Base-by-base conservation (phyloP, 92 coral and sea anemone genomes). In the Phenganax marumi region DNA sequence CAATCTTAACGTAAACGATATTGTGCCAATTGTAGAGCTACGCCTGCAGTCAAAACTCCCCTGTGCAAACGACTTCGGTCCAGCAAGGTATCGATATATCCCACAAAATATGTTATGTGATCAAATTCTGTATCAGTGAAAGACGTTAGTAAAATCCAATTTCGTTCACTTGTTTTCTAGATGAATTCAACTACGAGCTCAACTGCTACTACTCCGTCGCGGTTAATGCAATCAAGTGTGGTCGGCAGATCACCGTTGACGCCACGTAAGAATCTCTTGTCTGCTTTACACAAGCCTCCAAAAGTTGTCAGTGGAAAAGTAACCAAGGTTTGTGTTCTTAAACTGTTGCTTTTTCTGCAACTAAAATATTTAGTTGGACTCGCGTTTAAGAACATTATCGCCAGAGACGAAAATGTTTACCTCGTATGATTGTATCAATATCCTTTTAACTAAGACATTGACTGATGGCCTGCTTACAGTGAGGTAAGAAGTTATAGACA, bases 181-280 rank as follows among this genome's bases (percentile, higher is more conserved):
- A 77, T 60, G 68, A 77, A 77, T 18, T 77, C 81, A 6, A 77
- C 81, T 24, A 21, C 81, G 43, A 77, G 81, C 18, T 77, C 81
- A 60, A 77, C 81, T 5, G 81, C 81, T 8, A 77, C 81, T 25
- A 77, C 81, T 19, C 81, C 81, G 22, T 77, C 81, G 7, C 57
- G 70, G n/a, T 77, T 77, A 77, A 19, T 77, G 12, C 81, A 56
- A 19, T 60, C 81, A 13, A 74, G 61, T 50, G 79, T 74, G 61
- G 61, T 53, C 60, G 8, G 18, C 12, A 77, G 81, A 57, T 77
- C 81, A 56, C 81, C 81, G 0, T 52, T 77, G n/a, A 77, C 71
- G 26, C 70, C 81, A 46, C 81, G 81, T 21, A 62, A 19, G 25
- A 77, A 77, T 43, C 69, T 77, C 43, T 56, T 77, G 68, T 26